phyloP scores from a whole-genome alignment of 2,797 vertebrate species.

The Benthosema pterotum region DNA sequence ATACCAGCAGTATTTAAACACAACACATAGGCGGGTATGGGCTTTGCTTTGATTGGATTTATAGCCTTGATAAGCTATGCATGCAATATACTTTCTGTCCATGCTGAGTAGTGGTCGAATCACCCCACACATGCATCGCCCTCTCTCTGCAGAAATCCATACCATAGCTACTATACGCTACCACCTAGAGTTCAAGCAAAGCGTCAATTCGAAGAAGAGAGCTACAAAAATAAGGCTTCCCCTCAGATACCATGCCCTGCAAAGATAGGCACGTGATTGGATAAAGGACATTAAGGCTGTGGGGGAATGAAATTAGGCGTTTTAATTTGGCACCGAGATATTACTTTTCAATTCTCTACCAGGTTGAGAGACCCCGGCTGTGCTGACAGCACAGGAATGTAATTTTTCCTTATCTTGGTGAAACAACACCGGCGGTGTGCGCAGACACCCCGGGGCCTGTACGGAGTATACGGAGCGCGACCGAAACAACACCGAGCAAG shows the following conservation, averaged over 20 bases:
- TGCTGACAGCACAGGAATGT: slow-evolving; percentile 50
- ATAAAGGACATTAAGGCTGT: slow-evolving; percentile 40
- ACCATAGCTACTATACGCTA: slow-evolving; percentile 5
- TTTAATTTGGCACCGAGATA: background rate
- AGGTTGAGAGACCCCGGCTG: slow-evolving; percentile 14
- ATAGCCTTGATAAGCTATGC: background rate
- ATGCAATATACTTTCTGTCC: slow-evolving; percentile 6
- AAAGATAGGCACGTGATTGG: slow-evolving; percentile 55
- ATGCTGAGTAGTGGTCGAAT: slow-evolving; percentile 16
- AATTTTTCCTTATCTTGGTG: slow-evolving; percentile 36
- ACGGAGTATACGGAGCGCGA: slow-evolving; percentile 51
- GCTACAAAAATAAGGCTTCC: slow-evolving; percentile 9
- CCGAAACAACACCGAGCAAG: slow-evolving; percentile 55
- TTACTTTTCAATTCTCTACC: too few species aligned
- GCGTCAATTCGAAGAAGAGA: slow-evolving; percentile 32
- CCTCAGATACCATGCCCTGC: slow-evolving; percentile 46
- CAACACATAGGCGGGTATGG: too few species aligned
- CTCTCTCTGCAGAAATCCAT: slow-evolving; percentile 56
- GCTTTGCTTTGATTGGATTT: too few species aligned
- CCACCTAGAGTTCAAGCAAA: slow-evolving; percentile 47
- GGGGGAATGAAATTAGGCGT: background rate
- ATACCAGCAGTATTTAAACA: too few species aligned
- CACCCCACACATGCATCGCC: slow-evolving; percentile 31
- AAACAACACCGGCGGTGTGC: slow-evolving; percentile 34
- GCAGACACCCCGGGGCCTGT: slow-evolving; percentile 66